Base-by-base conservation (phyloP, 2,888 invertebrate genomes). In the Euspilapteryx auroguttella region DNA sequence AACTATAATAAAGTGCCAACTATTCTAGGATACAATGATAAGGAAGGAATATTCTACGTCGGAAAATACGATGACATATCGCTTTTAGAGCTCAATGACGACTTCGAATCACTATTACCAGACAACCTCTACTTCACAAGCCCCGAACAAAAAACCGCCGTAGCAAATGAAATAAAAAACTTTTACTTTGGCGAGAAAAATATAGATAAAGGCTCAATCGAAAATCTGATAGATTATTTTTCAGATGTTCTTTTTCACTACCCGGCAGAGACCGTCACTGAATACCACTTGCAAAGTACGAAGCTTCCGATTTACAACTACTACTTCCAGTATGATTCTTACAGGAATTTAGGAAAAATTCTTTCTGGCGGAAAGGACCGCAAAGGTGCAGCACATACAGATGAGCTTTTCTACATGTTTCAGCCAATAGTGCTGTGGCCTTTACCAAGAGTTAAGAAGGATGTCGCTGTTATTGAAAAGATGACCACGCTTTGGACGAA, bases 21-120 rank as follows among this genome's bases (percentile, higher is more conserved):
- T 7, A 45, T 55, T n/a, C 39, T 47, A 9, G 55, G 55, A 2
- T 49, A 42, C 28, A 51, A 48, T 36, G 34, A 47, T 29, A 45
- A 36, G 35, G 55, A 55, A 39, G 55, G 53, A 1, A 45, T 53
- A 12, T 34, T 31, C 27, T 47, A 45, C 37, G 45, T 48, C 5
- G 32, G 34, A 10, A 23, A 36, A 4, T 25, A 17, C 22, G 26
- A 30, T n/a, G 21, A 25, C 11, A 20, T 9, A 14, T 14, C 27
- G 4, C 24, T 12, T 7, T 11, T 25, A 12, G 21, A 14, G 12
- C 22, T 32, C 2, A 21, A 30, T 11, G 23, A 25, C 4, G 17
- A 34, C 14, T 32, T 34, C 13, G 28, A 25, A 12, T 21, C 21
- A 9, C 14, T 25, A 3, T 12, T 34, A 17, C 34, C 34, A 4